phyloP scores from a whole-genome alignment of 2,888 invertebrate species.

The Epirrhoe tristata region DNA sequence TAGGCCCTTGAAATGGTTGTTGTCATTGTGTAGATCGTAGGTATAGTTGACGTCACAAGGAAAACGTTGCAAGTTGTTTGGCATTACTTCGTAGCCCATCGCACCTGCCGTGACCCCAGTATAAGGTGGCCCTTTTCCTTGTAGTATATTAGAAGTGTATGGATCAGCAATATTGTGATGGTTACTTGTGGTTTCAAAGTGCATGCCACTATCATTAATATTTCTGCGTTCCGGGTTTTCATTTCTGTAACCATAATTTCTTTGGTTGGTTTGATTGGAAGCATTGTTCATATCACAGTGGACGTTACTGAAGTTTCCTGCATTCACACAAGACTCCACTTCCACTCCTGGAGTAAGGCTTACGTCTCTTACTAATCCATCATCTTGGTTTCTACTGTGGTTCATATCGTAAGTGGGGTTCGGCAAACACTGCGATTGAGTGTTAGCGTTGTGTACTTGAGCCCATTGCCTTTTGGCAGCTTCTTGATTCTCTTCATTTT shows the following conservation, averaged over 20 bases:
- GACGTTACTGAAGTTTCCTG: conserved; percentile 88
- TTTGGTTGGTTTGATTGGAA: conserved; percentile 52
- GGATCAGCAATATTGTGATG: conserved; percentile 73
- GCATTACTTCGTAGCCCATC: conserved; percentile 67
- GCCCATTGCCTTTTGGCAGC: conserved; percentile 79
- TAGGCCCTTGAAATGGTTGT: conserved; percentile 68
- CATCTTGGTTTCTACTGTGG: conserved; percentile 69
- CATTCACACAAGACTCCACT: conserved; percentile 87
- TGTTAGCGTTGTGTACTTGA: conserved; percentile 65
- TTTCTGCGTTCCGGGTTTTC: conserved; percentile 78
- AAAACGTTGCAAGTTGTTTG: conserved; percentile 75
- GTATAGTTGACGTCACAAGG: conserved; percentile 78
- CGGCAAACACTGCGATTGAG: conserved; percentile 61
- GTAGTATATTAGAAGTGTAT: conserved; percentile 75
- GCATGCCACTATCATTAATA: conserved; percentile 64
- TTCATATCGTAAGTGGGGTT: conserved; percentile 72
- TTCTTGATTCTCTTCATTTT: conserved; percentile 87
- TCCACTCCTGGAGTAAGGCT: conserved; percentile 84
- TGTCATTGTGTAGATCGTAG: conserved; percentile 69
- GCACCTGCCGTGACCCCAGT: conserved; percentile 50
- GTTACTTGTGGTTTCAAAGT: conserved; percentile 74
- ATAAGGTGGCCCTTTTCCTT: conserved; percentile 77
- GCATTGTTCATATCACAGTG: conserved; percentile 86
- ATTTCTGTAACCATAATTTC: conserved; percentile 69
- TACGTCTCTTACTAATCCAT: conserved; percentile 82